A percentile compares a stretch with the other conserved stretches of the same genome.
These are phyloP conservation scores for Mormyrus iriodes DNA, from an alignment of 2,113 vertebrate genomes.

Conservation along the genomic window DNA sequence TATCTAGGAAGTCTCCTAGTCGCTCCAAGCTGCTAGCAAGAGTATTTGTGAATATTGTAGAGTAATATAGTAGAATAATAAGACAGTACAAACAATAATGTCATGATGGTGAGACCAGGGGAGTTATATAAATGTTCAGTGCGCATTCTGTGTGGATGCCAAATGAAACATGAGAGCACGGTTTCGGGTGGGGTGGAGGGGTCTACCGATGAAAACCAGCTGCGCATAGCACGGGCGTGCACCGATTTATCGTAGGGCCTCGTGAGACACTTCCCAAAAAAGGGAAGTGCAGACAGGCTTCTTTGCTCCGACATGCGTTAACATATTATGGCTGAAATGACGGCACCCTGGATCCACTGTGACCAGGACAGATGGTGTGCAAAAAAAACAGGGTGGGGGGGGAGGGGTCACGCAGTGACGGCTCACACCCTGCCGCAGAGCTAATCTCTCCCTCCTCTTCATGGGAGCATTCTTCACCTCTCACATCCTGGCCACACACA, in stretches of 20 bases:
- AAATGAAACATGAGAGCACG: background rate
- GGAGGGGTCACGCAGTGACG: constrained; percentile 11
- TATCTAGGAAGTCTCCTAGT: background rate
- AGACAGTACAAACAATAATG: background rate
- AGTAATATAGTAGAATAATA: background rate
- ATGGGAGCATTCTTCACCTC: constrained; percentile 2
- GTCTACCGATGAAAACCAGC: background rate
- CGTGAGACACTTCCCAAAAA: background rate
- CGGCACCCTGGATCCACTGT: background rate
- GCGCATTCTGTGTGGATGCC: background rate
- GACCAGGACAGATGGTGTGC: constrained; percentile 37
- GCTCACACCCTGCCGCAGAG: constrained; percentile 12
- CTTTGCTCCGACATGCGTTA: background rate
- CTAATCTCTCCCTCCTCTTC: constrained; percentile 4
- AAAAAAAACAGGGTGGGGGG: constrained; percentile 35
- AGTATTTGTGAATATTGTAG: background rate
- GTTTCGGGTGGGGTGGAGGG: too few species aligned
- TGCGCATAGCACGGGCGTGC: background rate
- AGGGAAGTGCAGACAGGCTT: background rate
- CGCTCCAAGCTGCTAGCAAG: background rate
- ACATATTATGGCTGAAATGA: background rate
- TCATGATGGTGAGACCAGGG: background rate
- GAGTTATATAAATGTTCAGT: background rate
- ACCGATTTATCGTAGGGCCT: background rate
- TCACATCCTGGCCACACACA: background rate